phyloP scores from a whole-genome alignment of 2,888 invertebrate genomes.

The Machimus atricapillus region DNA sequence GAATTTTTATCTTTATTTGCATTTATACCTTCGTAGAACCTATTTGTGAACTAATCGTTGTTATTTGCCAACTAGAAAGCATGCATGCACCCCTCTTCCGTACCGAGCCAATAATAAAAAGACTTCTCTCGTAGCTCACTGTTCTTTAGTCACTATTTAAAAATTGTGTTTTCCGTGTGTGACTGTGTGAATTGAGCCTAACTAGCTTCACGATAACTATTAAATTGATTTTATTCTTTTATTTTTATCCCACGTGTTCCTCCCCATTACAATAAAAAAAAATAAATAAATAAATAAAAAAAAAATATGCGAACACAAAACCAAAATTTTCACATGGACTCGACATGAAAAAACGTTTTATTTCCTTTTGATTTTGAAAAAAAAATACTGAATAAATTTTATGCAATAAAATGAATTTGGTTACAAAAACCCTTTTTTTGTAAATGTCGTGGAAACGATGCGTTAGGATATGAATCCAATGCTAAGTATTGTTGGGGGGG shows the following conservation, averaged over 20 bases:
- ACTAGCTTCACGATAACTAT: slow-evolving; percentile 9
- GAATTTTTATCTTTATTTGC: slow-evolving; percentile 9
- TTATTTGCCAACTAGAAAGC: background rate
- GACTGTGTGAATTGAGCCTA: slow-evolving; percentile 4
- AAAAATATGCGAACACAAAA: slow-evolving; percentile 15
- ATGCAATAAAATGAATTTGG: slow-evolving; percentile 35
- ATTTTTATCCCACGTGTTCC: slow-evolving; percentile 51
- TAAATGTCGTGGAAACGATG: slow-evolving; percentile 42
- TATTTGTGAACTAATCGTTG: background rate
- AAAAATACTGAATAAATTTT: slow-evolving; percentile 22
- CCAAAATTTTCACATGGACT: slow-evolving; percentile 9
- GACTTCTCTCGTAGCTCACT: background rate
- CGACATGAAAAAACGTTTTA: slow-evolving; percentile 11
- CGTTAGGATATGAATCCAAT: slow-evolving; percentile 62
- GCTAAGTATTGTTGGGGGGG: slow-evolving; percentile 63
- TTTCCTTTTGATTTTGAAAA: slow-evolving; percentile 37
- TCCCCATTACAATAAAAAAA: slow-evolving; percentile 50
- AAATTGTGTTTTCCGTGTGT: slow-evolving; percentile 10
- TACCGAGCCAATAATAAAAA: background rate
- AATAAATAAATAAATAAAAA: too few relatives aligned
- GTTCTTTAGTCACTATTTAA: background rate
- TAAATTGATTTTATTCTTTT: slow-evolving; percentile 48
- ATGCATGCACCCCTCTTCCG: background rate
- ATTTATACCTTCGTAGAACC: background rate
- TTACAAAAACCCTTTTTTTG: slow-evolving; percentile 20